Percentiles rank a stretch among this genome's conserved stretches.
Evolutionary conservation across 2,888 invertebrate species (phyloP).

Genomic region (Drosophila kambysellisi): DNA sequence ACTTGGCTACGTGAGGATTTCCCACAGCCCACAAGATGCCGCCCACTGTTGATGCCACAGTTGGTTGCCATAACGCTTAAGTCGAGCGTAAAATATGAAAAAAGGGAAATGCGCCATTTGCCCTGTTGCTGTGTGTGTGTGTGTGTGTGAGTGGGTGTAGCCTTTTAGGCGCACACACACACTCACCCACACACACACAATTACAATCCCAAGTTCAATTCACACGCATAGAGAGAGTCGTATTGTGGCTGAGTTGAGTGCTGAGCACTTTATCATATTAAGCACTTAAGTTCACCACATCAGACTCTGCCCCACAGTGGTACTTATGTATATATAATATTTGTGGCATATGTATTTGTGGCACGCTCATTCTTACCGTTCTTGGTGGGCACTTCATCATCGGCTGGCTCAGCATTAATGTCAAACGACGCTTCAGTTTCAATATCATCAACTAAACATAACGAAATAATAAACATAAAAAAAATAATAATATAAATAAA

Average conservation of each 20-base stretch:
- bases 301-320: constrained; percentile 36
- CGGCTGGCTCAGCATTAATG: constrained; percentile 61
- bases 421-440: constrained; percentile 65
- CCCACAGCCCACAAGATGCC: neutral
- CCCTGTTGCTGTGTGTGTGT: constrained; percentile 17
- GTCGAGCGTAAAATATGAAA: constrained; percentile 78
- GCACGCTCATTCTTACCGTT: constrained; percentile 82
- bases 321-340: constrained; percentile 3
- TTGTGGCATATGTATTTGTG: constrained; percentile 36
- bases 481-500: constrained; percentile 51
- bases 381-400: constrained; percentile 64
- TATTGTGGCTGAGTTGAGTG: constrained; percentile 65
- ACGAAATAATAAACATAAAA: constrained; percentile 35
- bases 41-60: neutral
- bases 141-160: constrained; percentile 17
- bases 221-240: constrained; percentile 17
- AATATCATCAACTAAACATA: constrained; percentile 70
- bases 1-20: constrained; percentile 59
- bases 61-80: constrained; percentile 67
- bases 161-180: constrained; percentile 33
- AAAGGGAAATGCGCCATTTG: constrained; percentile 82
- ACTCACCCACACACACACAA: constrained; percentile 4
- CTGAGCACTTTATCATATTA: constrained; percentile 80
- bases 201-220: constrained; percentile 7
- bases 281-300: constrained; percentile 76